phyloP scores from a whole-genome alignment of 2,888 invertebrate genomes.

The Eupeodes luniger region DNA sequence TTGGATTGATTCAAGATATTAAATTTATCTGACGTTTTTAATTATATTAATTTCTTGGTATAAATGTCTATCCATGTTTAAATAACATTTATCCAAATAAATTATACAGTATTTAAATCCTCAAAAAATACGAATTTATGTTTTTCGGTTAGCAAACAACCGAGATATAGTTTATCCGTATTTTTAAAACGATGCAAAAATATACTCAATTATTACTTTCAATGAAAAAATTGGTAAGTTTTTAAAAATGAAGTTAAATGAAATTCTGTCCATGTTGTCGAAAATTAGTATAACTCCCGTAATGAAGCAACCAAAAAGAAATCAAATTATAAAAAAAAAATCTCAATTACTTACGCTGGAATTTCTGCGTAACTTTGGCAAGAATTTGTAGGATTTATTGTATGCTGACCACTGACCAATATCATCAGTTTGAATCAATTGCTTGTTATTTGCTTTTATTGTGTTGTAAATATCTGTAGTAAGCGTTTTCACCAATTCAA shows the following conservation, averaged over 20 bases:
- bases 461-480: constrained; percentile 31
- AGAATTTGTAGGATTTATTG: constrained; percentile 80
- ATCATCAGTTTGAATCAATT: constrained; percentile 77
- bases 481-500: constrained; percentile 35
- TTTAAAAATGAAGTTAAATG: too few relatives aligned
- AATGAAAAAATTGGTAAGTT: too few relatives aligned
- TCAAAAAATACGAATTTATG: too few relatives aligned
- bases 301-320: neutral
- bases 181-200: too few relatives aligned
- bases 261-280: too few relatives aligned
- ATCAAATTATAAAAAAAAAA: neutral
- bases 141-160: too few relatives aligned
- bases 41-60: neutral
- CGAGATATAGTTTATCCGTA: too few relatives aligned
- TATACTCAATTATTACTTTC: too few relatives aligned
- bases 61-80: too few relatives aligned
- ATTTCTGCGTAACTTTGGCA: constrained; percentile 79
- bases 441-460: constrained; percentile 53
- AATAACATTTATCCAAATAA: too few relatives aligned
- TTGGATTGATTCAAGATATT: neutral
- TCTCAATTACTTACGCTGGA: constrained; percentile 79
- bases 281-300: too few relatives aligned
- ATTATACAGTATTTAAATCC: too few relatives aligned
- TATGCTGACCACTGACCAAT: constrained; percentile 77
- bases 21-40: neutral